Evolutionary conservation across 2,888 invertebrate genomes (phyloP).

Genomic region (Conomelus anceps): DNA sequence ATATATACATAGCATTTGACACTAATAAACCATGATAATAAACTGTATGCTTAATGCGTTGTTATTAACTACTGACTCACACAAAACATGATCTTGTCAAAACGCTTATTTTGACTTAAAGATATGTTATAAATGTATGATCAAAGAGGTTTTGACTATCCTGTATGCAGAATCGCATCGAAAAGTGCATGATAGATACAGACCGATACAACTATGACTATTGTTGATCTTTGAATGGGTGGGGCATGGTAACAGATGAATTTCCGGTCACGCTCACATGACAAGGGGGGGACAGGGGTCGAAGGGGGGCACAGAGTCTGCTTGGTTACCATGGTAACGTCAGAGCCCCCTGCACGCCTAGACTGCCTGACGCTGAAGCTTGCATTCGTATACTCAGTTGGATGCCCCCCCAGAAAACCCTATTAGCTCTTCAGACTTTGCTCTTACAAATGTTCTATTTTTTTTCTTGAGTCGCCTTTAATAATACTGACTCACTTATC

Average conservation of each 20-base stretch:
- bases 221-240: neutral
- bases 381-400: neutral
- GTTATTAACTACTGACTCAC: too few relatives aligned
- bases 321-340: neutral
- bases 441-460: neutral
- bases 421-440: neutral
- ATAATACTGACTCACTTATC: neutral
- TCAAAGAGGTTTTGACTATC: too few relatives aligned
- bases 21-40: too few relatives aligned
- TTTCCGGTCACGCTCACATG: neutral
- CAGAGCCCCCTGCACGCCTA: neutral
- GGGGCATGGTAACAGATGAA: neutral
- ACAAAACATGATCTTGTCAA: too few relatives aligned
- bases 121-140: too few relatives aligned
- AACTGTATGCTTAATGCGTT: too few relatives aligned
- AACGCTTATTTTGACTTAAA: too few relatives aligned
- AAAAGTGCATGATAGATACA: neutral
- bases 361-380: neutral
- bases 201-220: neutral
- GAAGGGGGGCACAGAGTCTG: neutral
- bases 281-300: neutral
- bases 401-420: too few relatives aligned
- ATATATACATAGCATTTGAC: too few relatives aligned
- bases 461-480: neutral
- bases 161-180: neutral